These are phyloP conservation scores for Phoebastria nigripes DNA, from an alignment of 2,797 vertebrate genomes.

Conservation along the genomic window DNA sequence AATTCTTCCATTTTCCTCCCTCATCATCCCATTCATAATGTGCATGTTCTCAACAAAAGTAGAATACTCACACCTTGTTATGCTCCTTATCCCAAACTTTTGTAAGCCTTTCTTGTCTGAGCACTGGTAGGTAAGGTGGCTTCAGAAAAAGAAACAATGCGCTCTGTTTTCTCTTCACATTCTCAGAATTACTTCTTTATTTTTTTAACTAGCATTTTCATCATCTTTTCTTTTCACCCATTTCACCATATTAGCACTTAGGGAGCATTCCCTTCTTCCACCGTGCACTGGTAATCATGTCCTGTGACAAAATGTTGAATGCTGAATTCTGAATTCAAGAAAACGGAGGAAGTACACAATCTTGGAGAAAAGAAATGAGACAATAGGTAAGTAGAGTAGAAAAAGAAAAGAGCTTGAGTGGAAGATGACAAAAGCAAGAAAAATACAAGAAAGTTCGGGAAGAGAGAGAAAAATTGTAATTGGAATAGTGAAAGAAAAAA, in stretches of 20 bases:
- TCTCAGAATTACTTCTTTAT: neutral
- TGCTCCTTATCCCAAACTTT: neutral
- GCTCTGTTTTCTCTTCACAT: neutral
- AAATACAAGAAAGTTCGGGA: neutral
- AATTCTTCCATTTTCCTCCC: neutral
- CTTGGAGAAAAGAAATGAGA: neutral
- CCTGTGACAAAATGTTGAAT: neutral
- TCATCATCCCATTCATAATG: neutral
- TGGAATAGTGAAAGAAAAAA: neutral
- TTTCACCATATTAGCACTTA: neutral
- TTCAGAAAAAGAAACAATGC: neutral
- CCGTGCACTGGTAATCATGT: neutral
- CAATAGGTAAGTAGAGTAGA: neutral
- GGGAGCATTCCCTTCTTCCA: neutral
- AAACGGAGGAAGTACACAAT: neutral
- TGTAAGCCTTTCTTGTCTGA: neutral
- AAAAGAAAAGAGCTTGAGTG: neutral
- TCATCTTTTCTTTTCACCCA: neutral
- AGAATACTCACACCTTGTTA: neutral
- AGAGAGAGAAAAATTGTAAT: neutral
- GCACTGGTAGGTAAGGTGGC: neutral
- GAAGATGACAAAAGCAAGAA: neutral
- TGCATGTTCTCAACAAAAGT: neutral
- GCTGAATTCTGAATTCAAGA: neutral
- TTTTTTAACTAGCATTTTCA: neutral